Evolutionary conservation across 1,140 invertebrate genomes (phyloP), one percentile per base, ranked within the genome.

Genomic region (Rhagoletis pomonella): DNA sequence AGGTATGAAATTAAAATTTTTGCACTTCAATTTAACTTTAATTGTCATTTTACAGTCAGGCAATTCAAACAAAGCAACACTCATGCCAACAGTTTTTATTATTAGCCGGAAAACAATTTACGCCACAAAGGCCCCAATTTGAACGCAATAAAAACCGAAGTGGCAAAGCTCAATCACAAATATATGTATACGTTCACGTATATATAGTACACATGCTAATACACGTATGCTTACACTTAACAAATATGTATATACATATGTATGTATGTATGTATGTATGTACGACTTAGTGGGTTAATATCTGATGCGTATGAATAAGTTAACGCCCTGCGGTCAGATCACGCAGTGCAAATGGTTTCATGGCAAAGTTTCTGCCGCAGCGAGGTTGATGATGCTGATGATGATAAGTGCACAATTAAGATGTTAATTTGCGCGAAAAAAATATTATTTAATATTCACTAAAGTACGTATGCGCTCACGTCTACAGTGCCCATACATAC

Each of bases 251-350:
- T 3, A 64, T 64, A 19, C 17, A 7, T 64, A 19, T 5, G 5
- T 0, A 64, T 19, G 0, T 59, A 59, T 59, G 58, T 59, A 59
- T 7, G 58, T 59, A 59, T 59, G 58, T 59, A 59, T 59, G 58
- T 59, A 59, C 6, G 42, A 67, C 0, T 67, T 67, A 9, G 4
- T 10, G 65, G 19, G 65, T 67, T 67, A 67, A 67, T 67, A 42
- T 67, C 65, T 4, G 29, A 39, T 67, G 65, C 65, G 65, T 67
- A 67, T 42, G 65, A 29, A 29, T 29, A 29, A n/a, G 39, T 67
- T 67, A 67, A 67, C 39, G 65, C 29, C 65, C 65, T 67, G 65
- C 29, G 65, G 65, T 67, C 65, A 67, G 65, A 19, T 67, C 7
- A 67, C 4, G 65, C 29, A 29, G 19, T 67, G 65, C 65, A 39